Evolutionary conservation across 2,888 invertebrate species (phyloP).

Genomic region (Eupelmus urozonus): DNA sequence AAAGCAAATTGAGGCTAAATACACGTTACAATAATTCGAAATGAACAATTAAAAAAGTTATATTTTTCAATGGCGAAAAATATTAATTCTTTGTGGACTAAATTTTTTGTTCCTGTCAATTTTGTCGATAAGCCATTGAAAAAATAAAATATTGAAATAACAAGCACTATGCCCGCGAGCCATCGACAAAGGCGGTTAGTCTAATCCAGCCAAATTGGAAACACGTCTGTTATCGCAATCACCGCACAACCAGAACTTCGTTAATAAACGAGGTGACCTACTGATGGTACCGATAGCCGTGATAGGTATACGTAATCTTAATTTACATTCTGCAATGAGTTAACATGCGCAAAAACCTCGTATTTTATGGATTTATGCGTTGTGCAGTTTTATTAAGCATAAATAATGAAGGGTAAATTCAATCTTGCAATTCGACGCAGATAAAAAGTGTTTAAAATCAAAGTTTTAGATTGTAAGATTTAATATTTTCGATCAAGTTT

Average conservation of each 20-base stretch:
- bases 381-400: neutral
- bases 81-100: too few relatives aligned
- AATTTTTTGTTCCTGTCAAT: too few relatives aligned
- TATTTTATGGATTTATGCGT: slow-evolving; percentile 28
- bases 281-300: slow-evolving; percentile 35
- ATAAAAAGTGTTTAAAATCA: too few relatives aligned
- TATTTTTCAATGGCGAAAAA: too few relatives aligned
- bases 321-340: slow-evolving; percentile 45
- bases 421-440: too few relatives aligned
- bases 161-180: neutral
- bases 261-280: slow-evolving; percentile 52
- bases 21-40: too few relatives aligned
- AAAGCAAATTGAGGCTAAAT: too few relatives aligned
- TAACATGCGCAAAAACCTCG: slow-evolving; percentile 31
- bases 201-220: slow-evolving; percentile 53
- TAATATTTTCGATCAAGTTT: too few relatives aligned
- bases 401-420: too few relatives aligned
- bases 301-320: slow-evolving; percentile 45
- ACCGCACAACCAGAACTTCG: slow-evolving; percentile 42
- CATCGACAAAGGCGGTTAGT: slow-evolving; percentile 18
- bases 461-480: too few relatives aligned
- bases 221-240: slow-evolving; percentile 50
- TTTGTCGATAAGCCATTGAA: too few relatives aligned
- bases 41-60: too few relatives aligned
- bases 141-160: neutral